phyloP scores from a whole-genome alignment of 2,888 invertebrate genomes.

The Ichneumon xanthorius region DNA sequence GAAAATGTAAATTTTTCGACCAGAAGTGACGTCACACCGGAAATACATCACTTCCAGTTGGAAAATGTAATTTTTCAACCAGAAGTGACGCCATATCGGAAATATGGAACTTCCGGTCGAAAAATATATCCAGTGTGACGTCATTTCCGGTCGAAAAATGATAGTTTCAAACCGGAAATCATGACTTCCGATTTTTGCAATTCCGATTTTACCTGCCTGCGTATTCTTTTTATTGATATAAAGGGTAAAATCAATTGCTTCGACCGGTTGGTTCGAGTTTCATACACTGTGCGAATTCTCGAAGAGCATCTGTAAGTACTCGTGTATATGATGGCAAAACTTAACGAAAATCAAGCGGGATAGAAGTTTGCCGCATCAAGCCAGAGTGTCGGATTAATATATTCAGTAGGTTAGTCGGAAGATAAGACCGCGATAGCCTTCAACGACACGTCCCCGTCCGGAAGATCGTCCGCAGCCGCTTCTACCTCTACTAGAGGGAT shows the following conservation, averaged over 20 bases:
- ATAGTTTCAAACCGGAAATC: too few species aligned
- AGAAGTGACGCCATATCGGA: too few species aligned
- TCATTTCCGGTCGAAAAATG: too few species aligned
- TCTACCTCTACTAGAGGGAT: conserved; percentile 32
- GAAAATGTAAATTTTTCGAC: too few species aligned
- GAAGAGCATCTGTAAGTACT: background rate
- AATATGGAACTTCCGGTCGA: too few species aligned
- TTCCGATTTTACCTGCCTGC: too few species aligned
- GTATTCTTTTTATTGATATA: background rate
- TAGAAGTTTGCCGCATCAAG: conserved; percentile 11
- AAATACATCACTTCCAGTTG: too few species aligned
- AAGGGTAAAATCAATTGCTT: background rate
- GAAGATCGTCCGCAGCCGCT: conserved; percentile 39
- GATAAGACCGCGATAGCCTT: conserved; percentile 57
- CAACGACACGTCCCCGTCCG: conserved; percentile 55
- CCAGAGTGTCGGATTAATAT: conserved; percentile 52
- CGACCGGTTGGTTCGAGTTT: background rate
- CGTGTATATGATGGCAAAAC: background rate
- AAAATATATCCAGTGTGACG: too few species aligned
- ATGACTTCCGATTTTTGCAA: too few species aligned
- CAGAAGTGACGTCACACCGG: too few species aligned
- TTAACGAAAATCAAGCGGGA: background rate
- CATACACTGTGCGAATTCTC: background rate
- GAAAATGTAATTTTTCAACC: too few species aligned
- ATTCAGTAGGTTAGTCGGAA: conserved; percentile 52